Evolutionary conservation across 2,888 invertebrate genomes (phyloP), one percentile per base, ranked within the genome.

Genomic region (Drepanosiphum platanoidis): DNA sequence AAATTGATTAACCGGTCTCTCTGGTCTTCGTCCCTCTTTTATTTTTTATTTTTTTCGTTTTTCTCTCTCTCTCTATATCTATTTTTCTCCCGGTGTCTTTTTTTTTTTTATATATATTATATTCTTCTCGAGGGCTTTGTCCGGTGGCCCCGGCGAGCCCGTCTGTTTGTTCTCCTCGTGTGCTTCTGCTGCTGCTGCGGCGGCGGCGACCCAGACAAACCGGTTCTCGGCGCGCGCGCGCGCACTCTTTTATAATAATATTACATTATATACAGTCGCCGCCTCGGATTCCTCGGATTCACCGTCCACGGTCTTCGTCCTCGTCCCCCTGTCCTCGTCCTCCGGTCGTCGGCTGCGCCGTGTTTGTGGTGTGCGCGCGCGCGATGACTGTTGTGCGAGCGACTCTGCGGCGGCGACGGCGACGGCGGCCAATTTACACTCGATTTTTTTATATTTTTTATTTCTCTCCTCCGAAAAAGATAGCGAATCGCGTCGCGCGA

Each of bases 1-100:
- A 84, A 84, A 84, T 84, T 84, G 84, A 84, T 84, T 84, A 84
- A 84, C 84, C 84, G 84, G 84, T 84, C 77, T 66, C 74, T 75
- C 77, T 66, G 68, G 83, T 83, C 72, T 42, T n/a, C 66, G 64
- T 58, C 34, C 8, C 42, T 75, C 52, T 30, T 32, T 34, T 34
- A 13, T 64, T 30, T 71, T 36, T 27, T 42, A 32, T 75, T 27
- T 64, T 30, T 71, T 36, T 27, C 61, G 42, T 75, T 27, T 7
- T 15, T 22, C 22, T 34, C 39, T 58, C 34, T 27, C 46, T 18
- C 46, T 18, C 46, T 66, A n/a, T 32, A 22, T 66, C 46, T 1
- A 11, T n/a, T 11, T 11, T 15, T 79, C 64, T 46, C 32, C n/a
- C 79, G 78, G n/a, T 30, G 13, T 30, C 4, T 11, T 34, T 1